Percentiles rank a stretch among this genome's conserved stretches.
These are phyloP conservation scores for Aphrocallistes beatrix DNA, from an alignment of 37 sponge, comb jelly and placozoan genomes.

Conservation along the genomic window DNA sequence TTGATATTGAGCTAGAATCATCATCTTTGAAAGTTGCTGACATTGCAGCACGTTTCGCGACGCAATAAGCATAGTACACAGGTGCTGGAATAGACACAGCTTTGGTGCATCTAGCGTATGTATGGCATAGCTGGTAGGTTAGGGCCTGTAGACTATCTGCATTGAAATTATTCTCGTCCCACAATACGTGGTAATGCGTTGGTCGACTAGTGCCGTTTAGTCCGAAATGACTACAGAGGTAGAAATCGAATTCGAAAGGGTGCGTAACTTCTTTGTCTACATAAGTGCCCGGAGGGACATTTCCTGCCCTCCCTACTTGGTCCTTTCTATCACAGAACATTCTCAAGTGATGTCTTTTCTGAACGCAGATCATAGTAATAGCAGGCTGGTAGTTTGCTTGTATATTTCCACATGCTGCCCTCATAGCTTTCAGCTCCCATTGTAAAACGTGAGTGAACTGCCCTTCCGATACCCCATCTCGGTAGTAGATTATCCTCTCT, in stretches of 20 bases:
- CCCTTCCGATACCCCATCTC: conserved; percentile 78
- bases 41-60: conserved; percentile 11
- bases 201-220: conserved; percentile 21
- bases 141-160: background rate
- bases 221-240: conserved; percentile 12
- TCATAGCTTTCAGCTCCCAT: conserved; percentile 41
- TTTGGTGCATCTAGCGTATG: conserved; percentile 20
- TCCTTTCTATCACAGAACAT: conserved; percentile 39
- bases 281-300: conserved; percentile 9
- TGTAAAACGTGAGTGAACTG: conserved; percentile 49
- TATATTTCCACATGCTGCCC: conserved; percentile 53
- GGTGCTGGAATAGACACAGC: conserved; percentile 21
- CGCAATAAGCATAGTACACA: conserved; percentile 17
- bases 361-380: conserved; percentile 68
- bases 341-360: conserved; percentile 83
- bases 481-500: conserved; percentile 56
- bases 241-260: conserved; percentile 16
- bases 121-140: conserved; percentile 11
- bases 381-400: conserved; percentile 60
- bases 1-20: background rate
- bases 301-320: conserved; percentile 5
- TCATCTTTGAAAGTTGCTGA: background rate
- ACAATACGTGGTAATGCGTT: conserved; percentile 13
- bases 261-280: background rate
- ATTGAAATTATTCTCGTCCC: conserved; percentile 18